Base-by-base conservation (phyloP, 2,113 vertebrate species). In the Brienomyrus brachyistius region DNA sequence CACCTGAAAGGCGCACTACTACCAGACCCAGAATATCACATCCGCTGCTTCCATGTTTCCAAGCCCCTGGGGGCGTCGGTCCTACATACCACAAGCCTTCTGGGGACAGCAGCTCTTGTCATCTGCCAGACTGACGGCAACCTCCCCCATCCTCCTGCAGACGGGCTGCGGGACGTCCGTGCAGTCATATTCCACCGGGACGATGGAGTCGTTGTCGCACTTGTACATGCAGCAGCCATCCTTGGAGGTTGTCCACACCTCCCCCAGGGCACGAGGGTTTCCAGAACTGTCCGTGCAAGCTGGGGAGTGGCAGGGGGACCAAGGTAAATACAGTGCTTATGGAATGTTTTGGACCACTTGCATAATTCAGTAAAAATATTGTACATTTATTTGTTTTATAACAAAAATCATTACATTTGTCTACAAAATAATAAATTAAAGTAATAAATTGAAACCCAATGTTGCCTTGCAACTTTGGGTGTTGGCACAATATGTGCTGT, bases 271-370 rank as follows among this genome's bases (percentile, higher is more conserved):
- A 56, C 86, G 97, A 0, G 98, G 98, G 62, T 91, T 19, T 51
- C 97, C 98, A 0, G 93, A 92, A 91, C 96, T 97, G 93, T 99
- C 98, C 0, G 98, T 99, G 91, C 98, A 99, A 56, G 98, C 98
- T 99, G 93, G 19, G 45, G 74, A 19, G 31, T 17, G 13, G 1
- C 35, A 19, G 17, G 31, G 31, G 51, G 6, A 4, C 7, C 13
- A 56, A 87, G 56, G 54, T 19, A 31, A 56, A n/a, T 35, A 70
- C 4, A 6, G 21, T 19, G 48, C 11, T 35, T 15, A 50, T 4
- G n/a, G 62, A 31, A 31, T 3, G 4, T 70, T 70, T 70, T 31
- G 10, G 9, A 27, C 9, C 3, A 27, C 9, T 27, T 27, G n/a
- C 27, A 4, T 31, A n/a, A 62, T n/a, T n/a, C 56, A 9, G 23